Evolutionary conservation across 1,140 invertebrate species (phyloP).

Genomic region (Aphidius gifuensis): DNA sequence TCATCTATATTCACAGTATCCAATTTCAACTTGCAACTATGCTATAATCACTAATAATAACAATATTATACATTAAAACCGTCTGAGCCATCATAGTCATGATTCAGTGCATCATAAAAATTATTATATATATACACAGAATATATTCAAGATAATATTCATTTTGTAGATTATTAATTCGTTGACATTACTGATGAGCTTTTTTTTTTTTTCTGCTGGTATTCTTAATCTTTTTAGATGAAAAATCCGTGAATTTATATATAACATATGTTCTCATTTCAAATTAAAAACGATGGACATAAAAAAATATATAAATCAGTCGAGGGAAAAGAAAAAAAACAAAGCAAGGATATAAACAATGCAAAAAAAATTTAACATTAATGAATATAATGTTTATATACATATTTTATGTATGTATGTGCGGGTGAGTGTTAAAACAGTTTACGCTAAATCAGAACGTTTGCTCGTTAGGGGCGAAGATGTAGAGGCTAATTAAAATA

Average conservation of each 20-base stretch:
- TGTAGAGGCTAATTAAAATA: slow-evolving; percentile 56
- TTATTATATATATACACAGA: not conserved
- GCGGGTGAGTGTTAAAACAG: slow-evolving; percentile 38
- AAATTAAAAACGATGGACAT: too few species aligned
- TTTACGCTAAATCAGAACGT: slow-evolving; percentile 49
- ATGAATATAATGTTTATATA: not conserved
- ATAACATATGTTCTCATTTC: too few species aligned
- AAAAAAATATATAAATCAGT: not conserved
- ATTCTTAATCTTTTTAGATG: too few species aligned
- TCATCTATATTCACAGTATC: not conserved
- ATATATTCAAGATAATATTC: not conserved
- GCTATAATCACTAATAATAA: slow-evolving; percentile 37
- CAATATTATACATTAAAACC: slow-evolving; percentile 34
- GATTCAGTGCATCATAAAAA: slow-evolving; percentile 31
- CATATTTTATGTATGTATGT: slow-evolving; percentile 11
- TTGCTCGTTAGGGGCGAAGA: slow-evolving; percentile 52
- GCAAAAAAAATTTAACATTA: not conserved
- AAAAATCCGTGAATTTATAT: too few species aligned
- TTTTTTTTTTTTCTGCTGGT: too few species aligned
- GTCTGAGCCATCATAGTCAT: slow-evolving; percentile 33
- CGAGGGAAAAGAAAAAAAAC: not conserved
- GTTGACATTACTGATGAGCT: too few species aligned
- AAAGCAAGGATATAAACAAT: too few species aligned
- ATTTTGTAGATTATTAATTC: not conserved
- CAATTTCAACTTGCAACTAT: slow-evolving; percentile 7